Conservation (phyloP, 1,140 invertebrate genomes). For the Drosophila miranda region DNA sequence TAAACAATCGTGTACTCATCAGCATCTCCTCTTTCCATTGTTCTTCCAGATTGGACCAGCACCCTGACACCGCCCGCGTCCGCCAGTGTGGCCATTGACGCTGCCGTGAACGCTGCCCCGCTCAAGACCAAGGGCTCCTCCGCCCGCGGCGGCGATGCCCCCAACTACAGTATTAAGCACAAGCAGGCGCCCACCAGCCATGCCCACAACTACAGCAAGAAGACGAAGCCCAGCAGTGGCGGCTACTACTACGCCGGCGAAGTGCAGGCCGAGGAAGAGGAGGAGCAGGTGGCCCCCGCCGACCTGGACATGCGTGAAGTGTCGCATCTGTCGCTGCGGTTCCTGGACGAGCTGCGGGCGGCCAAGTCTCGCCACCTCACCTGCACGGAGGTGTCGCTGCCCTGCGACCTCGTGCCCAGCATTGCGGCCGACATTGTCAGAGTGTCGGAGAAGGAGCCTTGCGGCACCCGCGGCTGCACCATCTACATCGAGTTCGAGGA, state of each 20-base stretch:
- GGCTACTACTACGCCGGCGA: conserved; percentile 37
- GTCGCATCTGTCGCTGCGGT: conserved; percentile 85
- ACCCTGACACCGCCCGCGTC: conserved; percentile 66
- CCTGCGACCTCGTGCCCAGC: conserved; percentile 89
- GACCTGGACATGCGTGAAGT: conserved; percentile 68
- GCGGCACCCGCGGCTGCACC: conserved; percentile 90
- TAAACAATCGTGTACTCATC: conserved; percentile 44
- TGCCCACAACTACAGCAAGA: conserved; percentile 42
- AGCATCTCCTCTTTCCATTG: conserved; percentile 28
- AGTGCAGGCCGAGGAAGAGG: conserved; percentile 15
- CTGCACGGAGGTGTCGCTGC: conserved; percentile 91
- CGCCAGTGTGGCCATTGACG: conserved; percentile 32
- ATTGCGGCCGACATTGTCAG: conserved; percentile 89
- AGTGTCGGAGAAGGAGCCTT: conserved; percentile 92
- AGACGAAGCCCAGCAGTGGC: conserved; percentile 46
- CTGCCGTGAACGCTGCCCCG: conserved; percentile 20
- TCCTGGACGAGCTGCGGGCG: conserved; percentile 89
- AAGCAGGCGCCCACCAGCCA: conserved; percentile 47
- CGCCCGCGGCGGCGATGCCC: conserved; percentile 31
- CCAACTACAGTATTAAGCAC: conserved; percentile 48
- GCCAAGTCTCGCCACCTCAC: conserved; percentile 90
- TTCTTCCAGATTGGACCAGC: conserved; percentile 77
- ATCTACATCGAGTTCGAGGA: conserved; percentile 90
- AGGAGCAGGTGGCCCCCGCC: conserved; percentile 11
- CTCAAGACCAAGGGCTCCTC: conserved; percentile 6